Conservation (phyloP, 2,888 invertebrate genomes). For the Nemoura dubitans region DNA sequence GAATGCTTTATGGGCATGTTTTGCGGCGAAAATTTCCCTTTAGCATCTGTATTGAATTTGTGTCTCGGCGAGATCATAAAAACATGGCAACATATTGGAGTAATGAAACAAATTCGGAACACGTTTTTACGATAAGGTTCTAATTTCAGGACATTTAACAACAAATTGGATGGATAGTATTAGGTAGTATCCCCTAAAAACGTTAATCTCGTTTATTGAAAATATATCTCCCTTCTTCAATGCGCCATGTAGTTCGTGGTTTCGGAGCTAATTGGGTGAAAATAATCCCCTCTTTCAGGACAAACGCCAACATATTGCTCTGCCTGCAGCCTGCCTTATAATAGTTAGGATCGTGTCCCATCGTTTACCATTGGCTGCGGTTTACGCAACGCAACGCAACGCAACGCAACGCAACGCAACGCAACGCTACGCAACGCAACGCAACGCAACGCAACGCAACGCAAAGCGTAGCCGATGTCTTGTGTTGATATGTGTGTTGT, state of each 20-base stretch:
- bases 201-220: not conserved
- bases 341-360: not conserved
- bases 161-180: not conserved
- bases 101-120: not conserved
- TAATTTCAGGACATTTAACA: not conserved
- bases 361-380: conserved; percentile 14
- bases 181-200: no score
- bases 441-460: no score
- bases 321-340: not conserved
- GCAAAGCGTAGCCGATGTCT: no score
- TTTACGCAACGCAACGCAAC: conserved; percentile 7
- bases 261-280: not conserved
- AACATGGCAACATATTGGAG: not conserved
- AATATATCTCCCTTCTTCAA: conserved; percentile 2
- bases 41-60: not conserved
- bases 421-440: no score
- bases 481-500: not conserved
- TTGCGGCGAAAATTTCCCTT: not conserved
- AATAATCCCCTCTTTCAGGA: not conserved
- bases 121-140: not conserved
- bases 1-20: not conserved
- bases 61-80: not conserved
- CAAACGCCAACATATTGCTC: not conserved
- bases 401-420: no score
- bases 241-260: not conserved